These are phyloP conservation scores for Tetrao urogallus DNA, from an alignment of 2,113 vertebrate genomes.

Conservation along the genomic window DNA sequence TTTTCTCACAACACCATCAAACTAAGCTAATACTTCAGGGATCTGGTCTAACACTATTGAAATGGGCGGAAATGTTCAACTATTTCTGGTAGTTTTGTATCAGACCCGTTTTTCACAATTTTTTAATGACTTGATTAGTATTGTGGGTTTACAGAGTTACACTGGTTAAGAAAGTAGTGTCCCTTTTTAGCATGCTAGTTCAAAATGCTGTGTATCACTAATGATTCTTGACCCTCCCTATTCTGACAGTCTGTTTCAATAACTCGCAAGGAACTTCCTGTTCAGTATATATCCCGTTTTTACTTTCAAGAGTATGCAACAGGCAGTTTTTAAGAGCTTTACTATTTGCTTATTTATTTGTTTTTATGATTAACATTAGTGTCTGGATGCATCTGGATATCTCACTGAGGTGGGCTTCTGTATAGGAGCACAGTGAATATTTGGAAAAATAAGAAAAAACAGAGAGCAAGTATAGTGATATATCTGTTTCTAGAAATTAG, in stretches of 20 bases:
- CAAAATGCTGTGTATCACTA: background rate
- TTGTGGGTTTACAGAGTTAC: background rate
- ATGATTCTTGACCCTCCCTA: no score
- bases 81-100: background rate
- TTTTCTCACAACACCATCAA: background rate
- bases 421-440: background rate
- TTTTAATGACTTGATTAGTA: background rate
- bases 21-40: background rate
- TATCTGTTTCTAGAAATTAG: background rate
- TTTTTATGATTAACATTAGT: background rate
- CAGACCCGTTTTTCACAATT: background rate
- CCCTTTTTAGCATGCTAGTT: background rate
- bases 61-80: background rate
- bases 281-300: background rate
- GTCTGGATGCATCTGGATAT: background rate
- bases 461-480: background rate
- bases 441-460: background rate
- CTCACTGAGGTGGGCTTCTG: background rate
- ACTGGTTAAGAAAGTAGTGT: background rate
- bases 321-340: background rate
- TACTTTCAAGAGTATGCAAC: background rate
- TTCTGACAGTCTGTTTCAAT: background rate
- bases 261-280: background rate
- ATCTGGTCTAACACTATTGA: background rate
- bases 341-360: background rate